phyloP scores from a whole-genome alignment of 2,888 invertebrate genomes.

The Branchellion lobata region DNA sequence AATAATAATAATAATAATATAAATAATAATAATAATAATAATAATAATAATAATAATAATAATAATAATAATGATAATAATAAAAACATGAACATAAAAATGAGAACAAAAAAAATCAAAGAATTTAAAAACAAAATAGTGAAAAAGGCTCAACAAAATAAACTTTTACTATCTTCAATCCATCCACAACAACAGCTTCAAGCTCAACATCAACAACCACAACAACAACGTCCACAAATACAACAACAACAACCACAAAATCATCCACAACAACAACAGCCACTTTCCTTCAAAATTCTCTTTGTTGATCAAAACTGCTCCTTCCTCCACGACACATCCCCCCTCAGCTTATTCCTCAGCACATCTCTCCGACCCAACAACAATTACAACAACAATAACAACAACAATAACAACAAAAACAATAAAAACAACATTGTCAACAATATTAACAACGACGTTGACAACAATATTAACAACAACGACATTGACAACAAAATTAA shows the following conservation, averaged over 20 bases:
- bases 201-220: not conserved
- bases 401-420: constrained; percentile 10
- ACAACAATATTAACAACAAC: not conserved
- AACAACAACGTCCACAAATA: too few species aligned
- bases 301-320: not conserved
- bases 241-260: too few species aligned
- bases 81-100: not conserved
- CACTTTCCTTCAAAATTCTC: not conserved
- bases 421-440: not conserved
- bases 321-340: not conserved
- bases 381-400: constrained; percentile 16
- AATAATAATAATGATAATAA: not conserved
- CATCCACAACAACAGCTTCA: too few species aligned
- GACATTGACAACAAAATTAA: not conserved
- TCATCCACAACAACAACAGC: too few species aligned
- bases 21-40: too few species aligned
- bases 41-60: not conserved
- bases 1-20: too few species aligned
- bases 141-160: not conserved
- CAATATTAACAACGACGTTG: not conserved
- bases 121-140: too few species aligned
- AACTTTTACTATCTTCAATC: not conserved
- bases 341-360: too few species aligned
- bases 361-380: not conserved
- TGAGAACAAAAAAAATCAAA: too few species aligned